Percentiles rank a stretch among this genome's conserved stretches.
phyloP scores from a whole-genome alignment of 1,140 invertebrate genomes.

The Heliconius himera region DNA sequence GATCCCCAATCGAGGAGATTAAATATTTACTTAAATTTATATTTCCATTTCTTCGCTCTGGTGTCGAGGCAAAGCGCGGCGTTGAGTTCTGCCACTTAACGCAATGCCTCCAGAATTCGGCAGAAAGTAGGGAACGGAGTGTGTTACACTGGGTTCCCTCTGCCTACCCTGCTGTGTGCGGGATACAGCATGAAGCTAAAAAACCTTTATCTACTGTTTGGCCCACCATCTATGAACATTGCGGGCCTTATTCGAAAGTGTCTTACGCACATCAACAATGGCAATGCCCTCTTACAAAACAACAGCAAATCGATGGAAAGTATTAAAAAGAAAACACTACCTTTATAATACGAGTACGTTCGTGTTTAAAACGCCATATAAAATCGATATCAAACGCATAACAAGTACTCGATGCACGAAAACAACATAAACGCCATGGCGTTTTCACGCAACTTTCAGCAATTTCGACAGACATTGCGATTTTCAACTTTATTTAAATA shows the following conservation, averaged over 20 bases:
- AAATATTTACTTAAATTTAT: too few relatives aligned
- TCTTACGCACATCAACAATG: background rate
- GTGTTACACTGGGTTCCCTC: too few relatives aligned
- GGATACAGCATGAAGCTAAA: too few relatives aligned
- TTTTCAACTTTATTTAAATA: slow-evolving; percentile 1
- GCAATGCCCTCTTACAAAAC: slow-evolving; percentile 8
- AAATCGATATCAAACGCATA: slow-evolving; percentile 35
- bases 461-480: slow-evolving; percentile 1
- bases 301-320: slow-evolving; percentile 3
- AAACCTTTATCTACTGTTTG: background rate
- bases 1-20: too few relatives aligned
- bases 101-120: too few relatives aligned
- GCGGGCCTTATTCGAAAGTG: background rate
- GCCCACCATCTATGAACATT: background rate
- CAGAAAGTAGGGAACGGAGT: too few relatives aligned
- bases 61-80: too few relatives aligned
- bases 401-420: slow-evolving; percentile 32
- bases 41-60: too few relatives aligned
- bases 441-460: slow-evolving; percentile 22
- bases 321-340: slow-evolving; percentile 9
- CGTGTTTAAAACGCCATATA: slow-evolving; percentile 28
- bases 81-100: too few relatives aligned
- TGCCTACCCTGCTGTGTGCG: too few relatives aligned
- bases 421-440: slow-evolving; percentile 27
- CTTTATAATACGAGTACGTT: background rate